phyloP scores from a whole-genome alignment of 1,140 invertebrate genomes.

The Cydia pomonella region DNA sequence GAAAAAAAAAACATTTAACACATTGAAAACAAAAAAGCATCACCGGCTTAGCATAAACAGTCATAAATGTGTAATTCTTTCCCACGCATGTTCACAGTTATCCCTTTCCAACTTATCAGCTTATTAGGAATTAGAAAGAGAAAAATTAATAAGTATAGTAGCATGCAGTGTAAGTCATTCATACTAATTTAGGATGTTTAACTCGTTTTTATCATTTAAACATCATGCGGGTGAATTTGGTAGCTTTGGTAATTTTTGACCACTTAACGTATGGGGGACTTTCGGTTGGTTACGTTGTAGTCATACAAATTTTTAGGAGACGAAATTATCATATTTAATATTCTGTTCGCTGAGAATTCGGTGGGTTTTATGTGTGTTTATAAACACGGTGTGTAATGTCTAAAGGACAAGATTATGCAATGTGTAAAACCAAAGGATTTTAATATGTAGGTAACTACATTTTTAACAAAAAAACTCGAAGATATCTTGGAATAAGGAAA shows the following conservation, averaged over 20 bases:
- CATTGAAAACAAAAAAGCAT: slow-evolving; percentile 22
- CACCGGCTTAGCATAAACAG: slow-evolving; percentile 27
- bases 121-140: background rate
- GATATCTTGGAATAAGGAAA: no score
- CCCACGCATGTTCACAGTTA: background rate
- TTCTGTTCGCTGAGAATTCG: background rate
- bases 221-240: slow-evolving; percentile 19
- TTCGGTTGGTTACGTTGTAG: background rate
- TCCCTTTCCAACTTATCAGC: background rate
- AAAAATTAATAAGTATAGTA: slow-evolving; percentile 16
- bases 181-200: slow-evolving; percentile 33
- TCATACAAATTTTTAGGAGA: slow-evolving; percentile 11
- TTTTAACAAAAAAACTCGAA: no score
- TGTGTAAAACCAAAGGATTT: no score
- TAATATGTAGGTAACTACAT: no score
- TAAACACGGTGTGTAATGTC: background rate
- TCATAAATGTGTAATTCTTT: slow-evolving; percentile 29
- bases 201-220: slow-evolving; percentile 32
- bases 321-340: slow-evolving; percentile 20
- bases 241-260: slow-evolving; percentile 17
- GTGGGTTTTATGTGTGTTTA: background rate
- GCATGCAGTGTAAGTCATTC: slow-evolving; percentile 28
- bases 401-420: background rate
- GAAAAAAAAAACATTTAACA: slow-evolving; percentile 11
- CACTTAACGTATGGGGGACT: slow-evolving; percentile 26